Evolutionary conservation across 1,140 invertebrate genomes (phyloP).

Genomic region (Pygmarrhopalites habei): DNA sequence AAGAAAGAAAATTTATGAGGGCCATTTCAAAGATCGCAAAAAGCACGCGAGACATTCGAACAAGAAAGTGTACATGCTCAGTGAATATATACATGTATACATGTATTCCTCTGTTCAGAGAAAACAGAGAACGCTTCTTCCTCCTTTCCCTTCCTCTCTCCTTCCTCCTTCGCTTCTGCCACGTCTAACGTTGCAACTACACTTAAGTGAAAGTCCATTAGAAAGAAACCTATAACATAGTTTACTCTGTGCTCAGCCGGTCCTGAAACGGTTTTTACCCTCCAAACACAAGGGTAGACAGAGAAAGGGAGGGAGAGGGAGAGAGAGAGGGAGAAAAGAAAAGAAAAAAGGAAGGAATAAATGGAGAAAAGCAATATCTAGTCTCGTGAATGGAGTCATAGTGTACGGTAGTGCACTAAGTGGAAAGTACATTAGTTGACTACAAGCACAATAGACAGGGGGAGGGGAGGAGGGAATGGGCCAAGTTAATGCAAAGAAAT

Average conservation of each 20-base stretch:
- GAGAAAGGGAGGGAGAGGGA: too few relatives aligned
- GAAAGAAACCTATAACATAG: constrained; percentile 38
- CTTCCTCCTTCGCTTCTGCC: neutral
- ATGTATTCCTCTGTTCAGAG: too few relatives aligned
- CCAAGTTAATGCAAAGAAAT: constrained; percentile 9
- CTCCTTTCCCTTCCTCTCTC: neutral
- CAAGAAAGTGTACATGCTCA: constrained; percentile 11
- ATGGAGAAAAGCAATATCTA: too few relatives aligned
- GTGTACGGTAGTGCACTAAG: too few relatives aligned
- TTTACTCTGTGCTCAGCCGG: constrained; percentile 29
- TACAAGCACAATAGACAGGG: neutral
- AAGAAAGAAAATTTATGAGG: constrained; percentile 32
- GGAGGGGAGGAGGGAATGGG: constrained; percentile 6
- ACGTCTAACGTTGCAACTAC: constrained; percentile 5
- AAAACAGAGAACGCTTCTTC: neutral
- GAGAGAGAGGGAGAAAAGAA: too few relatives aligned
- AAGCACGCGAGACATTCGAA: constrained; percentile 20
- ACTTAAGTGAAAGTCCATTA: constrained; percentile 40
- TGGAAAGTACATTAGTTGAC: constrained; percentile 1
- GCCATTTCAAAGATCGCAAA: constrained; percentile 37
- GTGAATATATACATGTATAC: neutral
- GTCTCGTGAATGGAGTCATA: too few relatives aligned
- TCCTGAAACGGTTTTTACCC: constrained; percentile 13
- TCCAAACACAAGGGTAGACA: constrained; percentile 17
- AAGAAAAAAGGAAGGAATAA: too few relatives aligned